Evolutionary conservation across 2,797 vertebrate genomes (phyloP).

Genomic region (Leptodactylus fallax): DNA sequence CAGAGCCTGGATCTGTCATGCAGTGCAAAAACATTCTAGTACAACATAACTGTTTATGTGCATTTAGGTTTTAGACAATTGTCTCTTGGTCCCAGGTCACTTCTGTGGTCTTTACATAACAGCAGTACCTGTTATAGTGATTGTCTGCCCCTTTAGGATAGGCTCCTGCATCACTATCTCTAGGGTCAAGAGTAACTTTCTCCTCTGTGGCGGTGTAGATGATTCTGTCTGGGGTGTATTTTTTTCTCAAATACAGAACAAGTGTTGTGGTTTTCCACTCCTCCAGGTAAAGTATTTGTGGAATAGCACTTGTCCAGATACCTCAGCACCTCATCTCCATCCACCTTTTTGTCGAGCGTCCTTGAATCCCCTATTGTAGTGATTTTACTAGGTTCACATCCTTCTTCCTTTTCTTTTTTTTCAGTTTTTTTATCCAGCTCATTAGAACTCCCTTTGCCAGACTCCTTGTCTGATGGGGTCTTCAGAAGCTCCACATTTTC

Average conservation of each 20-base stretch:
- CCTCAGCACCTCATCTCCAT: slow-evolving; percentile 74
- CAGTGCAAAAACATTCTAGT: slow-evolving; percentile 71
- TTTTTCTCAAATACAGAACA: slow-evolving; percentile 77
- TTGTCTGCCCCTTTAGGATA: slow-evolving; percentile 78
- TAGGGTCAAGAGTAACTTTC: slow-evolving; percentile 77
- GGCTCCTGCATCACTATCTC: slow-evolving; percentile 78
- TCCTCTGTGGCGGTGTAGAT: slow-evolving; percentile 72
- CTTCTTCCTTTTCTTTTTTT: slow-evolving; percentile 65
- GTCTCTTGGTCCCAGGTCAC: slow-evolving; percentile 80
- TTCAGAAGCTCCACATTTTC: slow-evolving; percentile 75
- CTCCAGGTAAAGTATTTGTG: slow-evolving; percentile 60
- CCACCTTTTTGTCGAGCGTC: slow-evolving; percentile 69
- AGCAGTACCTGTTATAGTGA: slow-evolving; percentile 80
- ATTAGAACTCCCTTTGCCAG: slow-evolving; percentile 76
- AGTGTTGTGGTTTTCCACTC: slow-evolving; percentile 65
- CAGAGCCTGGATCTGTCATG: slow-evolving; percentile 73
- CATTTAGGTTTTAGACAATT: slow-evolving; percentile 75
- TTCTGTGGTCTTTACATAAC: slow-evolving; percentile 78
- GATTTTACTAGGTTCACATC: slow-evolving; percentile 64
- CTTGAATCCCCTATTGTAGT: slow-evolving; percentile 69
- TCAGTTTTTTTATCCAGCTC: slow-evolving; percentile 71
- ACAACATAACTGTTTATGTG: slow-evolving; percentile 43
- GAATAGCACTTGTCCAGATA: slow-evolving; percentile 78
- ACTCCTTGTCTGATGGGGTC: slow-evolving; percentile 79
- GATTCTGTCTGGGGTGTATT: slow-evolving; percentile 70